These are phyloP conservation scores for Phymatocera aterrima DNA, from an alignment of 2,888 invertebrate genomes.

Conservation along the genomic window DNA sequence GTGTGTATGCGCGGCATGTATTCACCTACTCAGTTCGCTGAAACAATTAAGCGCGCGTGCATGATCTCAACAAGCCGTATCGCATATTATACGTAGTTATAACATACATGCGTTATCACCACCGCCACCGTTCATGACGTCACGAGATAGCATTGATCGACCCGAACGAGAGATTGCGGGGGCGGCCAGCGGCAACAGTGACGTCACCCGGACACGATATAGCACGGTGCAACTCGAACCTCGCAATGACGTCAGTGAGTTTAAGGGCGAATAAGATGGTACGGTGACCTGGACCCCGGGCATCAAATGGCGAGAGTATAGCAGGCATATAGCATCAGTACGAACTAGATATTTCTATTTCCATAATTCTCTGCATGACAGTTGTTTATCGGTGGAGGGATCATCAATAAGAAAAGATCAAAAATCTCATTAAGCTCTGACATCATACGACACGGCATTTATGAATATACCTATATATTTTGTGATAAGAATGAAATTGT, in stretches of 20 bases:
- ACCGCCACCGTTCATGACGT: background rate
- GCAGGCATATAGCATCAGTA: background rate
- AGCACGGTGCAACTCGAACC: background rate
- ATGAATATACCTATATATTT: too few species aligned
- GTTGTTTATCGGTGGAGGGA: too few species aligned
- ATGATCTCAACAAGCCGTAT: background rate
- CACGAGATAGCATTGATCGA: slow-evolving; percentile 29
- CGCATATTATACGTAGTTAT: too few species aligned
- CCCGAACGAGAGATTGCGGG: background rate
- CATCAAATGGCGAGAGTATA: background rate
- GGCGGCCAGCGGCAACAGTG: background rate
- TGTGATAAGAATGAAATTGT: too few species aligned
- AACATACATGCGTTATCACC: too few species aligned
- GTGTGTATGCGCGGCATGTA: background rate
- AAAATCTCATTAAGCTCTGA: too few species aligned
- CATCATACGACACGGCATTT: too few species aligned
- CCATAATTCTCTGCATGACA: background rate
- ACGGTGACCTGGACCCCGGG: slow-evolving; percentile 15
- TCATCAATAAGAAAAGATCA: too few species aligned
- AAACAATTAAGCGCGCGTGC: background rate
- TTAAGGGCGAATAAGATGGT: background rate
- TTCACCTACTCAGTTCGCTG: too few species aligned
- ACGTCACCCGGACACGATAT: background rate
- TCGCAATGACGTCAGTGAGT: slow-evolving; percentile 11
- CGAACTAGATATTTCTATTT: too few species aligned